A percentile compares a stretch with the other conserved stretches of the same genome.
These are phyloP conservation scores for Sapayoa aenigma DNA, from an alignment of 2,113 vertebrate species.

Conservation along the genomic window DNA sequence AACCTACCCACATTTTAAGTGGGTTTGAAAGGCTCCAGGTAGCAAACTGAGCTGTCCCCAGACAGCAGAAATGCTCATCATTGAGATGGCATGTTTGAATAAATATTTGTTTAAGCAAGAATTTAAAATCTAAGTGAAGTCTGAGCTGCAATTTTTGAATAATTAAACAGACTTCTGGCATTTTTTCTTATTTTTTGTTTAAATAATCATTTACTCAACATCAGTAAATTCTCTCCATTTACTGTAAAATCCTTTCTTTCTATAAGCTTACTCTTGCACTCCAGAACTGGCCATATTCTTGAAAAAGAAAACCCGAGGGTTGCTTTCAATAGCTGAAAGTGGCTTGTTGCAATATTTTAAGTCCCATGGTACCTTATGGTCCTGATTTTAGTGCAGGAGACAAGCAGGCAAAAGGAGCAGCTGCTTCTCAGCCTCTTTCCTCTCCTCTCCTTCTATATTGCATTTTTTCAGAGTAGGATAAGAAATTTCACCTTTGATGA, in stretches of 20 bases:
- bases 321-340: not conserved
- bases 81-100: not conserved
- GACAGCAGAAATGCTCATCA: not conserved
- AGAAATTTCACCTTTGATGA: not conserved
- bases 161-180: not conserved
- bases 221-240: not conserved
- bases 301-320: not conserved
- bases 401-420: not conserved
- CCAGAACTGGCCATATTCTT: not conserved
- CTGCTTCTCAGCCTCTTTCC: not conserved
- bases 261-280: not conserved
- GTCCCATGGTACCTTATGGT: not conserved
- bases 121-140: not conserved
- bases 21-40: not conserved
- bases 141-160: not conserved
- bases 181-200: not conserved
- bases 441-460: not conserved
- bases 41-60: not conserved
- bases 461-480: not conserved
- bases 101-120: slow-evolving; percentile 8
- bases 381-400: not conserved
- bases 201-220: not conserved
- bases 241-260: not conserved
- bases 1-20: not conserved
- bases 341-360: not conserved